Base-by-base conservation (phyloP, 1,140 invertebrate genomes). In the Diuraphis noxia region DNA sequence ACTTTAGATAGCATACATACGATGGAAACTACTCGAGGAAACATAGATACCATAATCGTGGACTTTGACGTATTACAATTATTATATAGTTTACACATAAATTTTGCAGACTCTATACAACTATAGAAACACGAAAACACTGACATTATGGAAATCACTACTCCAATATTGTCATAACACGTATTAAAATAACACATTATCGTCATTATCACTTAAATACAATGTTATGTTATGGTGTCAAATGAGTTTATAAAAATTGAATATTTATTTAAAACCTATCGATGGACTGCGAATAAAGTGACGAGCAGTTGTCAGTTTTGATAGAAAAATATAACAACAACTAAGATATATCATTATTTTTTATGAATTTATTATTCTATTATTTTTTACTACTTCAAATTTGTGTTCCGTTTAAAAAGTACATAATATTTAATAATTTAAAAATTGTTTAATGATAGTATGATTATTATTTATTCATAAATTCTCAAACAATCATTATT, bases 401-500 rank as follows among this genome's bases (percentile, higher is more conserved):
- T n/a, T 63, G 30, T 63, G 13, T 63, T 30, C 25, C 13, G 10
- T 63, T 72, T 72, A n/a, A 72, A 17, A 72, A 17, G 13, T 72
- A 34, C 13, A n/a, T 17, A n/a, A 6, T 34, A n/a, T 72, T 72
- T 13, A n/a, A 72, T 72, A 72, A n/a, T n/a, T 63, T n/a, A 63
- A 63, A n/a, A 63, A 63, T 46, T 19, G 0, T 19, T 19, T 46
- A 46, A 46, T 46, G 46, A 3, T 63, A 30, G 56, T n/a, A 63
- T 63, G n/a, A 72, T 34, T 72, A 56, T 56, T 56, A 72, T 72
- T 72, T 72, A 72, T 72, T 72, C 56, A 72, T 72, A 72, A 72
- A 72, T n/a, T n/a, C 30, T n/a, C n/a, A n/a, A 72, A 72, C 56
- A 72, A 72, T 72, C 56, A n/a, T 72, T 72, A n/a, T n/a, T n/a